phyloP scores from a whole-genome alignment of 2,113 vertebrate species.

The Pterocles burchelli region DNA sequence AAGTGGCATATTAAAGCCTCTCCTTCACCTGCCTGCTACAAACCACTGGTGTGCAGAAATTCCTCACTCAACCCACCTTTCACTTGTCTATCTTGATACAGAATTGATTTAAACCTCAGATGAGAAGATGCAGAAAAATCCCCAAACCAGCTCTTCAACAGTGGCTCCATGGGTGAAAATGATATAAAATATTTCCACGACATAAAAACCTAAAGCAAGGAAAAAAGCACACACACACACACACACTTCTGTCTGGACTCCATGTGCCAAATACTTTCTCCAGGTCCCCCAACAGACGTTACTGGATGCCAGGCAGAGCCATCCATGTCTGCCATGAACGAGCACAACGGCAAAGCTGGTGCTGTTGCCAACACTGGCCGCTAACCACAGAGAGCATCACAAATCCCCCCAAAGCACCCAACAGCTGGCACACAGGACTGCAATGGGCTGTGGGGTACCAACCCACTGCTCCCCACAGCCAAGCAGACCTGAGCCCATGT shows the following conservation, averaged over 20 bases:
- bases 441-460: neutral
- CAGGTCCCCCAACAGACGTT: neutral
- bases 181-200: neutral
- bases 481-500: neutral
- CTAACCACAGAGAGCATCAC: neutral
- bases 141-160: neutral
- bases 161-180: neutral
- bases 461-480: fast-evolving
- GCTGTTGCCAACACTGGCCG: neutral
- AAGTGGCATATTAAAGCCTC: neutral
- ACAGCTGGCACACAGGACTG: neutral
- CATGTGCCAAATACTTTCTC: neutral
- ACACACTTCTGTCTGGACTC: neutral
- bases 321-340: neutral
- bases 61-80: neutral
- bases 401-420: fast-evolving
- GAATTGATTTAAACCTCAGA: neutral
- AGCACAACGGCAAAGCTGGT: neutral
- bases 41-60: neutral
- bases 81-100: neutral
- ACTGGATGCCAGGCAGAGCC: neutral
- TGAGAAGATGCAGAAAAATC: neutral
- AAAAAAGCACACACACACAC: neutral
- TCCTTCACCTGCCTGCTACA: neutral
- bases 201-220: neutral